Conservation (phyloP, 2,888 invertebrate genomes). For the Abrostola tripartita region DNA sequence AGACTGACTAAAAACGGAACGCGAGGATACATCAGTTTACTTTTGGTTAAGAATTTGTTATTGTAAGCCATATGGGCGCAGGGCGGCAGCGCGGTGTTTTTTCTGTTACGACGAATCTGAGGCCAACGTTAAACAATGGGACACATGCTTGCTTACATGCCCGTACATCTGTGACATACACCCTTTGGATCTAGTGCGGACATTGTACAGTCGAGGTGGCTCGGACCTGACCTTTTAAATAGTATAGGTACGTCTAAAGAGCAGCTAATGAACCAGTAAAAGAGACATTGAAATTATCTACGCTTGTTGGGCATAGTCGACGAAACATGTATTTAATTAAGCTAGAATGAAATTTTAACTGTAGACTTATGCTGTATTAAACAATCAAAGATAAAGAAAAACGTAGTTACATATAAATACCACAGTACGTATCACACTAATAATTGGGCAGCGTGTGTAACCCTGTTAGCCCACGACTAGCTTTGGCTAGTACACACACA, state of each 20-base stretch:
- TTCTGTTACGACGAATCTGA: conserved; percentile 81
- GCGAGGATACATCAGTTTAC: conserved; percentile 82
- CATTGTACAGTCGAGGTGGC: conserved; percentile 26
- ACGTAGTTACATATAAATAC: no score
- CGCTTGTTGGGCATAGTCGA: no score
- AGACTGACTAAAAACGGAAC: conserved; percentile 68
- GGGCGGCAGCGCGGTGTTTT: conserved; percentile 73
- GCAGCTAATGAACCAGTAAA: background rate
- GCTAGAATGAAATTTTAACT: no score
- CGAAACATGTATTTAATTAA: no score
- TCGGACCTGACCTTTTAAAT: conserved; percentile 5
- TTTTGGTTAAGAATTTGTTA: conserved; percentile 87
- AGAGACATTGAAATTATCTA: no score
- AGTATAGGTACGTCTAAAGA: background rate
- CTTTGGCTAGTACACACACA: no score
- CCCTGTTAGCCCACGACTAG: no score
- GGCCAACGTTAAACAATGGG: conserved; percentile 82
- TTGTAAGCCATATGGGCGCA: conserved; percentile 85
- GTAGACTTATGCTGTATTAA: no score
- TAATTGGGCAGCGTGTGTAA: no score
- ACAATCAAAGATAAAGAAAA: no score
- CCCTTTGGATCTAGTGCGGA: conserved; percentile 20
- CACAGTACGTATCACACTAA: no score
- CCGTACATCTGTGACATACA: conserved; percentile 72
- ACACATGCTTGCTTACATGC: conserved; percentile 78